Base-by-base conservation (phyloP, 2,113 vertebrate species). In the Brachypodius melanocephalos region DNA sequence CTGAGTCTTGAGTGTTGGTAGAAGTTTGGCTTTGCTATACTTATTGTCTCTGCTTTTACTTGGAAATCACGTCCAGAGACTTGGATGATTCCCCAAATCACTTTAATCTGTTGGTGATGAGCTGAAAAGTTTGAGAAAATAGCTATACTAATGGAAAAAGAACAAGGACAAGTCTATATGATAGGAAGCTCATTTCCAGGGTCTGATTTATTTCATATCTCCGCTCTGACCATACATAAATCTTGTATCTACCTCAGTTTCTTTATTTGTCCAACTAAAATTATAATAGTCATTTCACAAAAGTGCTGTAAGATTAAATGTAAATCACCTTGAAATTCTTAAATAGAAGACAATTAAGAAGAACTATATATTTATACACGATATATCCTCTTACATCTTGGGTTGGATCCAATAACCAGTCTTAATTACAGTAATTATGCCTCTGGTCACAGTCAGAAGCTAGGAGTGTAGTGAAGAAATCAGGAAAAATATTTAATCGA, bases 81-180 rank as follows among this genome's bases (percentile, higher is more conserved):
- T 95, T 96, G 95, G 93, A 95, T 82, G 90, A 59, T 77, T 93
- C 94, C 92, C 91, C 95, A 96, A 71, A 94, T 90, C 82, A 48
- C 72, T 90, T 86, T 95, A 96, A 96, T 96, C 91, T 96, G 88
- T 93, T 97, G 90, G 92, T 97, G 88, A 97, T 96, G 94, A 96
- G 90, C 91, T 95, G 72, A 91, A 86, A 96, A 96, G 43, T 91
- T 97, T 93, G 82, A 94, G 85, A 93, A 93, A 96, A 95, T 96
- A 90, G 68, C 38, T 52, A 49, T 75, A 75, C 20, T 96, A 96
- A 96, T 96, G 82, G 90, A 93, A 95, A 85, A 93, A 96, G 93
- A 95, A 94, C 91, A 94, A 94, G 90, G 90, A 88, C 85, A 90
- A 96, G 94, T 93, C 93, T 93, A 85, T 95, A 80, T 55, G 78